Evolutionary conservation across 2,888 invertebrate genomes (phyloP).

Genomic region (Pyrochroa serraticornis): DNA sequence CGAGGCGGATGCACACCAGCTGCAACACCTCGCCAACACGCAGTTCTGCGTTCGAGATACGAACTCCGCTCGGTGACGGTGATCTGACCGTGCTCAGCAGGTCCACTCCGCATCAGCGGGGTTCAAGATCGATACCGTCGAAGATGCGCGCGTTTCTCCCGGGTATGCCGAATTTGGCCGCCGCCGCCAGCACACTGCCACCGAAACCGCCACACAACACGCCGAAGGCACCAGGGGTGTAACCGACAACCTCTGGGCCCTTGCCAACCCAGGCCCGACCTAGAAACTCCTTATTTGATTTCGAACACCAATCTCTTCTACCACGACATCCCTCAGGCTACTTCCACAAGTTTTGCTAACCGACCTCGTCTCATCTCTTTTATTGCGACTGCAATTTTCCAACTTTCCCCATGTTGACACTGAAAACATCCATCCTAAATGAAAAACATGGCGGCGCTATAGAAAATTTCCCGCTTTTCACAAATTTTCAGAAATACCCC

Average conservation of each 20-base stretch:
- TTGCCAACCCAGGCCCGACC: no score
- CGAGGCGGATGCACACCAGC: constrained; percentile 29
- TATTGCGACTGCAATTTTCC: no score
- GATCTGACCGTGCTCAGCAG: constrained; percentile 26
- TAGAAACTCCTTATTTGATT: not conserved
- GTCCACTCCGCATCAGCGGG: constrained; percentile 36
- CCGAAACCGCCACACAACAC: constrained; percentile 8
- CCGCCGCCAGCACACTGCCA: constrained; percentile 15
- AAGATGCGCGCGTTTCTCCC: constrained; percentile 43
- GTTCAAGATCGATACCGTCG: constrained; percentile 35
- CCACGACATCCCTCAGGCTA: not conserved
- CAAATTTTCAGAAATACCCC: no score
- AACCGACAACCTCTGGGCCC: no score
- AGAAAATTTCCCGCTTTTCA: no score
- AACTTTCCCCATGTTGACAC: no score
- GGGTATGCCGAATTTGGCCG: constrained; percentile 29
- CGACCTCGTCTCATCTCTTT: no score
- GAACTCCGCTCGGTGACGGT: constrained; percentile 29
- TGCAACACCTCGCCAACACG: constrained; percentile 30
- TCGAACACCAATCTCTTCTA: not conserved
- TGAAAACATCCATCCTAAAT: no score
- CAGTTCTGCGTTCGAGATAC: constrained; percentile 21
- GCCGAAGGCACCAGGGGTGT: no score
- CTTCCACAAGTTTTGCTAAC: not conserved
- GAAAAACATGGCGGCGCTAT: no score